Evolutionary conservation across 2,888 invertebrate genomes (phyloP).

Genomic region (Limnephilus rhombicus): DNA sequence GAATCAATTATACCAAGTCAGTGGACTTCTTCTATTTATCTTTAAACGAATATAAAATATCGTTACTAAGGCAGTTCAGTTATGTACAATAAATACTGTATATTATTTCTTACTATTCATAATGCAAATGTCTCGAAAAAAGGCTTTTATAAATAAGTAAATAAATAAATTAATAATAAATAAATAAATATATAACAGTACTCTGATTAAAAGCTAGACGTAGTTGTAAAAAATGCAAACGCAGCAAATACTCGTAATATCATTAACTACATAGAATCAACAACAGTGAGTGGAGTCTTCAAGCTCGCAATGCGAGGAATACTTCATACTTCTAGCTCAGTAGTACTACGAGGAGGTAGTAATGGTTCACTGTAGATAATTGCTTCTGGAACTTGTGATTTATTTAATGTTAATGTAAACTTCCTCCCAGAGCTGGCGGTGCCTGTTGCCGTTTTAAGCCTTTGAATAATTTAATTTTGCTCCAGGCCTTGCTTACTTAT

Average conservation of each 20-base stretch:
- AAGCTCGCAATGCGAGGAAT: neutral
- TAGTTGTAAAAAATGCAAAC: neutral
- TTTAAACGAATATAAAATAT: too few relatives aligned
- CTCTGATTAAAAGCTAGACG: neutral
- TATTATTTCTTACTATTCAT: too few relatives aligned
- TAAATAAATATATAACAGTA: neutral
- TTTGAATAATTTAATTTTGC: conserved; percentile 15
- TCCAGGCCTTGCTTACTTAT: neutral
- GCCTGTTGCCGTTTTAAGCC: conserved; percentile 19
- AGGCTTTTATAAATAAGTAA: too few relatives aligned
- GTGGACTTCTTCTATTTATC: too few relatives aligned
- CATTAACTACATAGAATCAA: neutral
- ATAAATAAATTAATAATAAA: too few relatives aligned
- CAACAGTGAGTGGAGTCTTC: neutral
- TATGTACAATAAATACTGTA: too few relatives aligned
- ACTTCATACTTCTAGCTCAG: neutral
- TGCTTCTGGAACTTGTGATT: conserved; percentile 11
- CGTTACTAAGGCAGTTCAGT: too few relatives aligned
- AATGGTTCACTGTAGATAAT: neutral
- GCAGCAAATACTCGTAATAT: neutral
- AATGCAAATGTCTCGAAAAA: too few relatives aligned
- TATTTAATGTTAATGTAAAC: conserved; percentile 5
- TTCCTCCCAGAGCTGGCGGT: conserved; percentile 6
- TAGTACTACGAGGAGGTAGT: too few relatives aligned
- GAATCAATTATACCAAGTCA: too few relatives aligned